Base-by-base conservation (phyloP, 2,888 invertebrate species). In the Patella ulyssiponensis region DNA sequence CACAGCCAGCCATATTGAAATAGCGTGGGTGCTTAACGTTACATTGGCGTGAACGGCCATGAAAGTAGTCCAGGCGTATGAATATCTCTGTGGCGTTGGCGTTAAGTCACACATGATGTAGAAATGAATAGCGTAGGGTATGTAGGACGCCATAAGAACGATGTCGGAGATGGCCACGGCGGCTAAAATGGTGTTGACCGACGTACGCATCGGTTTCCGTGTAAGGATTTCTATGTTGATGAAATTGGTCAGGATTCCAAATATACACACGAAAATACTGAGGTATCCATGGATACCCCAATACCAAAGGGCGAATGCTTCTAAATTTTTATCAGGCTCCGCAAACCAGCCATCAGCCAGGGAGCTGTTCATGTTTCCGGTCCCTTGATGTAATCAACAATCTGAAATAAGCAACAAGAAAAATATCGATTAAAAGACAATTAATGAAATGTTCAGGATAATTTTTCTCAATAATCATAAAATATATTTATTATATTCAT, bases 1-100 rank as follows among this genome's bases (percentile, higher is more conserved):
- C 1, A 98, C 96, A 0, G 98, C 98, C 84, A 98, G 92, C 95
- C 96, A 97, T 83, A 97, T 97, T 1, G 97, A 97, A 82, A 97
- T 96, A 1, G 97, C 97, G 91, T 96, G 96, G 80, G 96, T 94
- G 71, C 95, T 94, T 92, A 97, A 96, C 53, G 96, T 95, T 91
- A 97, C 96, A 88, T 96, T 95, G 51, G 96, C 96, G 91, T 98
- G 97, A 86, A 97, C 95, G 20, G 91, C 91, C 71, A 92, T 86
- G 82, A 91, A 93, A 64, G 86, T 79, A 4, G 89, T 89, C 86
- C 92, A 92, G 2, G 80, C 86, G 77, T 88, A 88, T 17, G 88
- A 89, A 83, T 91, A 86, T 58, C 86, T 81, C 56, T 83, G 74
- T 5, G 86, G 82, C 2, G 81, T 81, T 14, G 85, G 77, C 2